A percentile compares a stretch with the other conserved stretches of the same genome.
Evolutionary conservation across 2,888 invertebrate genomes (phyloP).

Genomic region (Elmis aenea): DNA sequence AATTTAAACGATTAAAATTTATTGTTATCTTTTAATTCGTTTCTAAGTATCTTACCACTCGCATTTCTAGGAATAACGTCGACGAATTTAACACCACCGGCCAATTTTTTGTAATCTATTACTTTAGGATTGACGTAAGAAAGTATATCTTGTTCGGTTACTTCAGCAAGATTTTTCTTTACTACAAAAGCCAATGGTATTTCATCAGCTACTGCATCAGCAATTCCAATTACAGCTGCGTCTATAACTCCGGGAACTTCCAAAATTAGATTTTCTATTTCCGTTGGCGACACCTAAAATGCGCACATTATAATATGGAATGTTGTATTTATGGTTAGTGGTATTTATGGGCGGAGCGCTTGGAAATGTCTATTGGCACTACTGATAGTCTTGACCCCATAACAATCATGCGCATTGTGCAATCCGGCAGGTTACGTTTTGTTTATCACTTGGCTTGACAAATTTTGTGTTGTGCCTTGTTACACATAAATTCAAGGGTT

Average conservation of each 20-base stretch:
- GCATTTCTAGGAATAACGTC: conserved; percentile 68
- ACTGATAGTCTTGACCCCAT: not conserved
- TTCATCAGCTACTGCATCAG: conserved; percentile 66
- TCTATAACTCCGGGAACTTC: conserved; percentile 68
- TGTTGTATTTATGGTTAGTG: no score
- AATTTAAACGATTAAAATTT: not conserved
- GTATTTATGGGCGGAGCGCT: no score
- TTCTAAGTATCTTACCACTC: conserved; percentile 71
- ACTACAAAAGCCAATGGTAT: conserved; percentile 72
- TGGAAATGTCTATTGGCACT: no score
- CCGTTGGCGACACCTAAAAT: conserved; percentile 76
- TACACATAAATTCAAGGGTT: no score
- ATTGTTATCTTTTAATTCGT: conserved; percentile 53
- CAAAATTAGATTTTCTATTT: conserved; percentile 72
- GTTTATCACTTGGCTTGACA: no score
- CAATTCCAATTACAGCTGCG: conserved; percentile 73
- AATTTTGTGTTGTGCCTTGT: no score
- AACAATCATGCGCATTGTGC: not conserved
- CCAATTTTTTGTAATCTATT: conserved; percentile 66
- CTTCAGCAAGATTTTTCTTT: conserved; percentile 50
- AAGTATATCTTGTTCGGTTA: conserved; percentile 55
- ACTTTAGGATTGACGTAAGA: conserved; percentile 60
- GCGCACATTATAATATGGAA: conserved; percentile 52
- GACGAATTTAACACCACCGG: conserved; percentile 66
- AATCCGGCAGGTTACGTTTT: not conserved